These are phyloP conservation scores for Hypsibius dujardini DNA, from an alignment of 1,140 invertebrate species.

Conservation along the genomic window DNA sequence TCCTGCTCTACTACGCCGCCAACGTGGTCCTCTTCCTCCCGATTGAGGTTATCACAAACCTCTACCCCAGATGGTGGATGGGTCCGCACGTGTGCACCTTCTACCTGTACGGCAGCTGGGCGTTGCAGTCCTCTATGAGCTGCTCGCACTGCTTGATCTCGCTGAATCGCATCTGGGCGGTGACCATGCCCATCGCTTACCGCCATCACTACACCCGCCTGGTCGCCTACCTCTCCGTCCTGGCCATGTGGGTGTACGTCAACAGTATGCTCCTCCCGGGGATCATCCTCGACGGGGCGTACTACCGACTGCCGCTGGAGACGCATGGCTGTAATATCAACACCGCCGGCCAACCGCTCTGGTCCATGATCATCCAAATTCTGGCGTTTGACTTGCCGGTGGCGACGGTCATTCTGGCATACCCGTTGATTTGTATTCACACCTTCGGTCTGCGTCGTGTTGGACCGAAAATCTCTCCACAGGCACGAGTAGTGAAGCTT, in stretches of 20 bases:
- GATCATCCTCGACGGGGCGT: neutral
- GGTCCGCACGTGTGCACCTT: neutral
- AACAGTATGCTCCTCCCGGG: neutral
- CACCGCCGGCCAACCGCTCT: neutral
- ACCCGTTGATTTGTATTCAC: neutral
- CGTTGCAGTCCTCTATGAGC: neutral
- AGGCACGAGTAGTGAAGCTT: neutral
- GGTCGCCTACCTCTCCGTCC: neutral
- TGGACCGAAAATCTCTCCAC: neutral
- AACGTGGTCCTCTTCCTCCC: neutral
- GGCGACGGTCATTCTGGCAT: neutral
- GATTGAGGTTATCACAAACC: neutral
- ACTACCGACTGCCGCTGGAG: neutral
- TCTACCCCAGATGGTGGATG: neutral
- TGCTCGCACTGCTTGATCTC: neutral
- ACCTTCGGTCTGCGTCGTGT: neutral
- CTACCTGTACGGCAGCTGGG: neutral
- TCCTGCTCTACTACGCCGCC: neutral
- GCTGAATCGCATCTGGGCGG: neutral
- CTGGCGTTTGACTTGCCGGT: neutral
- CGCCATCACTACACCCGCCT: neutral
- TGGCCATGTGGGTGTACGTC: neutral
- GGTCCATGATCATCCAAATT: neutral
- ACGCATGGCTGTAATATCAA: slow-evolving; percentile 1
- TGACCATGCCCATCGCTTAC: neutral